Percentiles rank a stretch among this genome's conserved stretches.
These are phyloP conservation scores for Dicyrtomina minuta DNA, from an alignment of 2,888 invertebrate genomes.

Conservation along the genomic window DNA sequence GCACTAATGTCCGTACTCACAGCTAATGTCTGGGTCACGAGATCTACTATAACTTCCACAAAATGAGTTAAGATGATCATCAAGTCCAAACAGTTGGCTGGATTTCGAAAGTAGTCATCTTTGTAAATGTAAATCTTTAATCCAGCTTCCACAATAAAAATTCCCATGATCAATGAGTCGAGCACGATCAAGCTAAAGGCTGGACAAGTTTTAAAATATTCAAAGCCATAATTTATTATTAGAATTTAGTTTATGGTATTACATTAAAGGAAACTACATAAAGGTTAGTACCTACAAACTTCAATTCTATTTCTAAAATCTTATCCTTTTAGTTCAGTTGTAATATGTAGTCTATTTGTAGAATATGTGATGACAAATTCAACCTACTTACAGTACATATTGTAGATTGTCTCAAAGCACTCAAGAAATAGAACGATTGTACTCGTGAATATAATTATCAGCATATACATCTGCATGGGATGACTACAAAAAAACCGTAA, in stretches of 20 bases:
- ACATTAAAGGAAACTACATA: too few species aligned
- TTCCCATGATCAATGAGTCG: constrained; percentile 47
- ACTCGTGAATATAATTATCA: constrained; percentile 44
- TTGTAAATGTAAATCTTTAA: constrained; percentile 48
- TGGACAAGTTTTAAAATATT: constrained; percentile 19
- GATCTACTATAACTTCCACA: constrained; percentile 41
- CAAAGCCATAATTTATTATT: too few species aligned
- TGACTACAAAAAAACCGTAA: neutral
- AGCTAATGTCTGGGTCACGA: constrained; percentile 40
- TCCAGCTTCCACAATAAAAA: constrained; percentile 49
- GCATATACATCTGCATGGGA: constrained; percentile 39
- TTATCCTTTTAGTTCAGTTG: too few species aligned
- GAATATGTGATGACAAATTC: too few species aligned
- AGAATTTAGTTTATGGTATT: too few species aligned
- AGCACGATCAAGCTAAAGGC: constrained; percentile 41
- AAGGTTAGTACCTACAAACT: too few species aligned
- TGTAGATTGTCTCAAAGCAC: constrained; percentile 44
- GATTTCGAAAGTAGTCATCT: constrained; percentile 44
- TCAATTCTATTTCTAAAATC: too few species aligned
- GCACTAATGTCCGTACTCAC: constrained; percentile 44
- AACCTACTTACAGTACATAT: constrained; percentile 42
- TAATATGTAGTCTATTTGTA: too few species aligned
- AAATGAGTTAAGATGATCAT: constrained; percentile 46
- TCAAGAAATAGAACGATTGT: constrained; percentile 47
- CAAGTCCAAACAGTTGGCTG: constrained; percentile 47